Percentiles rank a stretch among this genome's conserved stretches.
Evolutionary conservation across 2,888 invertebrate genomes (phyloP).

Genomic region (Erebia palarica): DNA sequence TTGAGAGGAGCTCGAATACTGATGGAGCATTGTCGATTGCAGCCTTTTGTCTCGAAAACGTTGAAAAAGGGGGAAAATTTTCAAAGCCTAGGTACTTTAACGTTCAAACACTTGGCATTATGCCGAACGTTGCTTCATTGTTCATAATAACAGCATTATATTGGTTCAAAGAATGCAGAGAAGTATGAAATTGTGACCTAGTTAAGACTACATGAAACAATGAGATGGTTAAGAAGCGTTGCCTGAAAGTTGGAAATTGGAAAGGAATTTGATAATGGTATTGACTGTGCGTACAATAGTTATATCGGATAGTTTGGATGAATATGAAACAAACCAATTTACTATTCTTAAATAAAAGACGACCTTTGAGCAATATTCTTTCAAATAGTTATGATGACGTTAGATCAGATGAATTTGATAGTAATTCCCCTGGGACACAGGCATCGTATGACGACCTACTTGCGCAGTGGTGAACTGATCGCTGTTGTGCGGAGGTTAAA

Average conservation of each 20-base stretch:
- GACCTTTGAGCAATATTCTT: no score
- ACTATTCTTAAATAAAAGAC: no score
- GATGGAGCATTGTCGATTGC: slow-evolving; percentile 15
- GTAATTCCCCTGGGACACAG: no score
- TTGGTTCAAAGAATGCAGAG: background rate
- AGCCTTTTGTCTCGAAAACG: slow-evolving; percentile 9
- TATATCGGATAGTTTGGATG: no score
- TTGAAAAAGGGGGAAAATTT: slow-evolving; percentile 8
- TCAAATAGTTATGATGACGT: no score
- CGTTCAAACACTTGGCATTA: slow-evolving; percentile 7
- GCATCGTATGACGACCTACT: no score
- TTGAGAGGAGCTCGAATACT: background rate
- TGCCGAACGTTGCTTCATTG: slow-evolving; percentile 12
- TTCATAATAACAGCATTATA: slow-evolving; percentile 15
- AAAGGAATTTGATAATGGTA: background rate
- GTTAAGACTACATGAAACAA: background rate
- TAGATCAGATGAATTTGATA: no score
- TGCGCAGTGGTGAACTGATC: no score
- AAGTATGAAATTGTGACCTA: background rate
- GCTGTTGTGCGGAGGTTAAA: no score
- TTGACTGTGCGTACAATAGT: no score
- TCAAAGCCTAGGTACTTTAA: slow-evolving; percentile 9
- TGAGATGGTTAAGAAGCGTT: background rate
- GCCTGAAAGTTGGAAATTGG: background rate
- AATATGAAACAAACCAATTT: no score